These are phyloP conservation scores for Pygathrix nemaeus DNA, from an alignment of 2,113 vertebrate genomes.

Conservation along the genomic window DNA sequence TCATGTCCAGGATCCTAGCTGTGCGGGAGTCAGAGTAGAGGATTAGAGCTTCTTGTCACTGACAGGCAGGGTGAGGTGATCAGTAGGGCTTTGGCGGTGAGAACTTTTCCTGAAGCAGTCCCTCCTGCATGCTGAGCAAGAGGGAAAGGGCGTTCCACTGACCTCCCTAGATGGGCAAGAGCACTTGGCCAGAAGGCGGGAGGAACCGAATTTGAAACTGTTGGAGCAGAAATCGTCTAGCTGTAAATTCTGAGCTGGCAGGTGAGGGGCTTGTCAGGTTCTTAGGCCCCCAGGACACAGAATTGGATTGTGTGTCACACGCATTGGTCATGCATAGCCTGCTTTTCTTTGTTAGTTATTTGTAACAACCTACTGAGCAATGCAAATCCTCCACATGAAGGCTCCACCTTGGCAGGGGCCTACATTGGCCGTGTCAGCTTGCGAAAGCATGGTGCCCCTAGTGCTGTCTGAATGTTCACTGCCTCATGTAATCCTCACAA, in stretches of 20 bases:
- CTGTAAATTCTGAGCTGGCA: rapidly evolving
- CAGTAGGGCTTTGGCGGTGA: not conserved
- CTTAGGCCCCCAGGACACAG: not conserved
- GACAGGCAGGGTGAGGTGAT: not conserved
- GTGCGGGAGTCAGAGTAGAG: not conserved
- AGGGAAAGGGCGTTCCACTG: not conserved
- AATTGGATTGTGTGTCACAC: not conserved
- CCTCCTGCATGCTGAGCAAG: rapidly evolving
- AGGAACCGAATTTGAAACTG: not conserved
- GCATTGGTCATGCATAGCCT: not conserved
- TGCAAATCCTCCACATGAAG: not conserved
- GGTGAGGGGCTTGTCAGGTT: not conserved
- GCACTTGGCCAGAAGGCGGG: not conserved
- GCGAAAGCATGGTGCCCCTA: not conserved
- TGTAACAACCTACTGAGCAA: not conserved
- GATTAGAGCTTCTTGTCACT: not conserved
- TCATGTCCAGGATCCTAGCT: not conserved
- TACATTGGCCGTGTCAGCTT: rapidly evolving
- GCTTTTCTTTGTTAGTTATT: not conserved
- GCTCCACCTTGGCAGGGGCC: not conserved
- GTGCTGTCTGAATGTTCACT: no score
- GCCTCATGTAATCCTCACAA: not conserved
- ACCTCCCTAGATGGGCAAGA: not conserved
- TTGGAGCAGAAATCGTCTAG: not conserved
- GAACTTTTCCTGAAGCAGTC: not conserved